A percentile compares a stretch with the other conserved stretches of the same genome.
Evolutionary conservation across 2,797 vertebrate species (phyloP).

Genomic region (Silurus aristotelis): DNA sequence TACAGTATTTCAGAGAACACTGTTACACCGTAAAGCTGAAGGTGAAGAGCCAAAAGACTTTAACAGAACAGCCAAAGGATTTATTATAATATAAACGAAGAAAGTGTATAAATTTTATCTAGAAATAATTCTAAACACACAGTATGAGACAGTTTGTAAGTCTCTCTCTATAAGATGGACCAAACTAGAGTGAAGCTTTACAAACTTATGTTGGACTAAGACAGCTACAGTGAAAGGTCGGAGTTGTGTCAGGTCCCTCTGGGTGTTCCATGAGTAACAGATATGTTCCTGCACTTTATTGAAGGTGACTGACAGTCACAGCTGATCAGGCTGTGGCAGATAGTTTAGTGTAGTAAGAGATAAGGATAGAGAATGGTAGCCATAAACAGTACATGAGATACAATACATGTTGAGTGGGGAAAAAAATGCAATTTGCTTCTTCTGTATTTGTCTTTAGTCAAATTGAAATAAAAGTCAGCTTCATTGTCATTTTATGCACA

Average conservation of each 20-base stretch:
- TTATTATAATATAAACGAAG: not conserved
- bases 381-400: not conserved
- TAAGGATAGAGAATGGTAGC: not conserved
- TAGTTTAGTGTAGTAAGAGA: not conserved
- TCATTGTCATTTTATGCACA: too few relatives aligned
- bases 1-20: not conserved
- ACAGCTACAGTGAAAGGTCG: conserved; percentile 60
- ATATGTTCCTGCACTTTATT: conserved; percentile 68
- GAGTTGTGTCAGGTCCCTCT: conserved; percentile 47
- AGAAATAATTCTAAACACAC: not conserved
- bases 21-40: not conserved
- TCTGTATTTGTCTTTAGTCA: not conserved
- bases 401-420: not conserved
- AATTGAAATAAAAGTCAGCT: too few relatives aligned
- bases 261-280: conserved; percentile 60
- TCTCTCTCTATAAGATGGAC: not conserved
- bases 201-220: not conserved
- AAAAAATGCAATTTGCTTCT: not conserved
- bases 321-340: conserved; percentile 34
- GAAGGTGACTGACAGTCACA: conserved; percentile 47
- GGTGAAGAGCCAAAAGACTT: not conserved
- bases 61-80: not conserved
- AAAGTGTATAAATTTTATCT: not conserved
- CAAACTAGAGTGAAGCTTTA: not conserved
- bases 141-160: not conserved